Conservation (phyloP, 92 coral and sea anemone genomes). For the Paragorgia papillata region DNA sequence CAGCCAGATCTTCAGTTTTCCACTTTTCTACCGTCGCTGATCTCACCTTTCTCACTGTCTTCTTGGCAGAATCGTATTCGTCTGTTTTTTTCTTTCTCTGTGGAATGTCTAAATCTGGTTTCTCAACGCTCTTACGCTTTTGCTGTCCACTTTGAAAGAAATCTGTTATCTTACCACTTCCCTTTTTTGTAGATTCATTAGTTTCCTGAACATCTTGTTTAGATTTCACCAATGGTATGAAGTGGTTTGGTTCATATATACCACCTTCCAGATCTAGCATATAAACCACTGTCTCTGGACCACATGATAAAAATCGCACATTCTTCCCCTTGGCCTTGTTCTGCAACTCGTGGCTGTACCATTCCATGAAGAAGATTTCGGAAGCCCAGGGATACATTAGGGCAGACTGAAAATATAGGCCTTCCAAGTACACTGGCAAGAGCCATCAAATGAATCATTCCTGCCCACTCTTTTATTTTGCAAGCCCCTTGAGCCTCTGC, state of each 20-base stretch:
- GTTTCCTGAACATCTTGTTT: not conserved
- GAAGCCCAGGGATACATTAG: not conserved
- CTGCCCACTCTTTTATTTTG: conserved; percentile 10
- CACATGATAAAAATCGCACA: conserved; percentile 35
- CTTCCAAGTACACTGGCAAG: conserved; percentile 25
- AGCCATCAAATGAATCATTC: conserved; percentile 37
- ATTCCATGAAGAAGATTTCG: conserved; percentile 25
- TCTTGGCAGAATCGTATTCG: not conserved
- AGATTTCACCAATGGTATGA: conserved; percentile 27
- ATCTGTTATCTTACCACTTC: conserved; percentile 19
- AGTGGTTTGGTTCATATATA: conserved; percentile 41
- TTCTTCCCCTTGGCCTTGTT: not conserved
- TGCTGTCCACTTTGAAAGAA: conserved; percentile 21
- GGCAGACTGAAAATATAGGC: conserved; percentile 35
- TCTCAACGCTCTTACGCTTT: conserved; percentile 2
- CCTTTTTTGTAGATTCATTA: not conserved
- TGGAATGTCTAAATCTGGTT: not conserved
- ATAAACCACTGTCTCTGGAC: conserved; percentile 37
- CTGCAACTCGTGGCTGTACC: not conserved
- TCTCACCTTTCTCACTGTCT: conserved; percentile 15
- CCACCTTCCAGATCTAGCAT: conserved; percentile 46
- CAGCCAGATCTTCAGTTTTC: conserved; percentile 42
- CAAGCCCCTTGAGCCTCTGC: conserved; percentile 19
- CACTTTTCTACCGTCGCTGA: conserved; percentile 48
- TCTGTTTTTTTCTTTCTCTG: not conserved